Evolutionary conservation across 2,797 vertebrate genomes (phyloP), one percentile per base, ranked within the genome.

Genomic region (Buphagus erythrorhynchus): DNA sequence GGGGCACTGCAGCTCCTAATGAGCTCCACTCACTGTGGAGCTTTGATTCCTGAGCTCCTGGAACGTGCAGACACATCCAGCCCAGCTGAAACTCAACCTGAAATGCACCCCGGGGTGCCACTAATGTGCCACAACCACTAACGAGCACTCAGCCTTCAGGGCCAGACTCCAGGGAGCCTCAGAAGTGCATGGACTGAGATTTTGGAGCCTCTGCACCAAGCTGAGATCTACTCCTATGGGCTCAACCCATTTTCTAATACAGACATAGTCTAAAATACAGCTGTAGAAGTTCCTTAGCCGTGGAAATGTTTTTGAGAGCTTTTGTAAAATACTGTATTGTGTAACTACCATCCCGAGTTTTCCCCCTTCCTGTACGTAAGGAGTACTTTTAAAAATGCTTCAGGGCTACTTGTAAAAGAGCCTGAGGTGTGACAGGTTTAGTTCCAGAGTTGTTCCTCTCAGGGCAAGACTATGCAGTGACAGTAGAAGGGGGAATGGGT

Each of bases 11-110:
- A 69, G 28, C 62, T 93, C 84, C 78, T 95, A 82, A 92, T 52
- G 86, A 95, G 87, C 67, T 89, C 46, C 48, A 3, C 84, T 94
- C 22, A 12, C 43, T 0, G 1, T 0, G 2, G n/a, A n/a, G n/a
- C 86, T 84, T 84, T 72, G 54, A 65, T 92, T 86, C 25, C 77
- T 1, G 13, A 75, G 85, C 43, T 76, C 78, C 69, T 93, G 90
- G 79, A 80, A 86, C 16, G 0, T 7, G 29, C 52, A 76, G 62
- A 46, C 16, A 6, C 59, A 9, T 48, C 52, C 51, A 11, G 2
- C 13, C 51, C 55, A 31, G 77, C 76, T 66, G 55, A 84, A 91
- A 75, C 38, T 35, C 72, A 71, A 72, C 13, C 68, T 93, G 76
- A 83, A 90, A 55, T 48, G 33, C 63, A 19, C 86, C 36, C 66